Evolutionary conservation across 2,113 vertebrate species (phyloP).

Genomic region (Petrocephalus zakoni): DNA sequence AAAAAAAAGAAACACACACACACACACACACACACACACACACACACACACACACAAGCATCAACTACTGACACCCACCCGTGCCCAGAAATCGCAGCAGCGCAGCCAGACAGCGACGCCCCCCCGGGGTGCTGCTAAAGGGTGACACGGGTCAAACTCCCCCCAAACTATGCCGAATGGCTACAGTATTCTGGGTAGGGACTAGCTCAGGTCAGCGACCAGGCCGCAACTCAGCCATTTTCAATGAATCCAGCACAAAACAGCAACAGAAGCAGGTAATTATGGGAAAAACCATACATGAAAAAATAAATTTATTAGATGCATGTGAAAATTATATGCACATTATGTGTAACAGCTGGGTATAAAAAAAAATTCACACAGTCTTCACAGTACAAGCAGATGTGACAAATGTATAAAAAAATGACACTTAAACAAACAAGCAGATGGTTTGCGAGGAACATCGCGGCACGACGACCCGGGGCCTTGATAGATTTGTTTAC

Average conservation of each 20-base stretch:
- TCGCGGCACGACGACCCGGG: background rate
- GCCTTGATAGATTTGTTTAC: constrained; percentile 23
- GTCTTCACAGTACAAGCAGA: background rate
- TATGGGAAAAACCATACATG: background rate
- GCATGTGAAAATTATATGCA: background rate
- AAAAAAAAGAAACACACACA: background rate
- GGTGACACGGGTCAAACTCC: background rate
- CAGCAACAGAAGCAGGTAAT: background rate
- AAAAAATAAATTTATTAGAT: constrained; percentile 3
- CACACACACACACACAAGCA: background rate
- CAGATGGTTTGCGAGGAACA: background rate
- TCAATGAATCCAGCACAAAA: background rate
- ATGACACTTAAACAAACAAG: background rate
- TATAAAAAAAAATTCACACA: background rate
- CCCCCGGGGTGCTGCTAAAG: background rate
- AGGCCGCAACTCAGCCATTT: background rate
- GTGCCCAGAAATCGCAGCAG: no score
- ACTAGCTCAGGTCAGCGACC: background rate
- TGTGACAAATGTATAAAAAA: background rate
- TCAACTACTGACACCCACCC: background rate
- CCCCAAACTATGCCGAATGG: background rate
- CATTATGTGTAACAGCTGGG: background rate
- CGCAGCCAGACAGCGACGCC: background rate
- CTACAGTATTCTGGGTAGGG: background rate
- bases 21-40: background rate